phyloP scores from a whole-genome alignment of 2,113 vertebrate species.

The Alectura lathami region DNA sequence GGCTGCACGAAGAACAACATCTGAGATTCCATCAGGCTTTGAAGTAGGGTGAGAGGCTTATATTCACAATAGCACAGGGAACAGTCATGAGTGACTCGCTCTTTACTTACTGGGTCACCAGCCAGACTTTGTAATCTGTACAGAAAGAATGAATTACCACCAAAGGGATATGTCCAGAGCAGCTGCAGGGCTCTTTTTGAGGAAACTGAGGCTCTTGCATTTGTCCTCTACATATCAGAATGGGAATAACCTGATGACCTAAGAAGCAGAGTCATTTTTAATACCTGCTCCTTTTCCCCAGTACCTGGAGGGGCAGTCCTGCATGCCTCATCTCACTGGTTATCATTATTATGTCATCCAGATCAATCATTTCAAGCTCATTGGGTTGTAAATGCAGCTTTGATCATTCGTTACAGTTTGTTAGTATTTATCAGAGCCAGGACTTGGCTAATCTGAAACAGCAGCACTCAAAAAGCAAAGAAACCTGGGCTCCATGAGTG shows the following conservation, averaged over 20 bases:
- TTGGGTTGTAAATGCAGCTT: slow-evolving; percentile 75
- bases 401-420: slow-evolving; percentile 86
- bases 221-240: slow-evolving; percentile 2
- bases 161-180: slow-evolving; percentile 18
- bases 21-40: neutral
- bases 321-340: slow-evolving; percentile 74
- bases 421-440: slow-evolving; percentile 83
- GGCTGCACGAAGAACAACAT: neutral
- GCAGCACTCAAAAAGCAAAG: slow-evolving; percentile 61
- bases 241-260: slow-evolving; percentile 57
- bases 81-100: neutral
- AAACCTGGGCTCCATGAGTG: slow-evolving; percentile 63
- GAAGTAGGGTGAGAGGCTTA: neutral
- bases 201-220: neutral
- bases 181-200: slow-evolving; percentile 16
- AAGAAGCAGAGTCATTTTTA: slow-evolving; percentile 24
- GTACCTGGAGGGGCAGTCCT: slow-evolving; percentile 71
- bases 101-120: neutral
- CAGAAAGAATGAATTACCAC: slow-evolving; percentile 22
- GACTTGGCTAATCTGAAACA: slow-evolving; percentile 79
- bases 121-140: neutral
- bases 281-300: slow-evolving; percentile 51
- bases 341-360: slow-evolving; percentile 82
- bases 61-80: neutral
- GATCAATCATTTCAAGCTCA: slow-evolving; percentile 77